These are phyloP conservation scores for Aplidium turbinatum DNA, from an alignment of 23 tunicate species.

Conservation along the genomic window DNA sequence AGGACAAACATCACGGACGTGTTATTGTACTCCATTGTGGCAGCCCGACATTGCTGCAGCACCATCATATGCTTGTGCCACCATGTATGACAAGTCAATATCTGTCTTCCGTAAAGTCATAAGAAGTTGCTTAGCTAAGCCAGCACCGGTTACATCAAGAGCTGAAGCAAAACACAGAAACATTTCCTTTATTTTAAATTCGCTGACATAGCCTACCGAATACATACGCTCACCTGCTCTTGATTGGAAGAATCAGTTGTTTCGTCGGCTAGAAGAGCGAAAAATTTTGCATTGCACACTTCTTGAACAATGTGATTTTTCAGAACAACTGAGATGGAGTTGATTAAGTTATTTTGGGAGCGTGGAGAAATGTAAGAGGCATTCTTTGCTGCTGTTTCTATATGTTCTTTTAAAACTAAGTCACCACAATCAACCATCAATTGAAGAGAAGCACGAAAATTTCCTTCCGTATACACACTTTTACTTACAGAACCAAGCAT, in stretches of 20 bases:
- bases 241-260: background rate
- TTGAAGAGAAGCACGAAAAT: background rate
- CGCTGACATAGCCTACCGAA: background rate
- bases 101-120: background rate
- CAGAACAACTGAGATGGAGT: background rate
- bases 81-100: background rate
- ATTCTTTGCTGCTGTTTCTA: background rate
- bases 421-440: background rate
- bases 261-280: background rate
- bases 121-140: background rate
- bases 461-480: background rate
- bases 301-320: background rate
- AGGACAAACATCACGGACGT: background rate
- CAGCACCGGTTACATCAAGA: background rate
- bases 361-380: background rate
- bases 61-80: background rate
- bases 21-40: background rate
- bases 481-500: no score
- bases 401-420: background rate
- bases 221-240: slow-evolving; percentile 1
- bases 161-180: background rate
- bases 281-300: background rate
- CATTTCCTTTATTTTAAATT: background rate
- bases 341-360: background rate
- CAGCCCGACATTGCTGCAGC: background rate